Evolutionary conservation across 2,797 vertebrate genomes (phyloP), one percentile per base, ranked within the genome.

Genomic region (Hippocampus kuda): DNA sequence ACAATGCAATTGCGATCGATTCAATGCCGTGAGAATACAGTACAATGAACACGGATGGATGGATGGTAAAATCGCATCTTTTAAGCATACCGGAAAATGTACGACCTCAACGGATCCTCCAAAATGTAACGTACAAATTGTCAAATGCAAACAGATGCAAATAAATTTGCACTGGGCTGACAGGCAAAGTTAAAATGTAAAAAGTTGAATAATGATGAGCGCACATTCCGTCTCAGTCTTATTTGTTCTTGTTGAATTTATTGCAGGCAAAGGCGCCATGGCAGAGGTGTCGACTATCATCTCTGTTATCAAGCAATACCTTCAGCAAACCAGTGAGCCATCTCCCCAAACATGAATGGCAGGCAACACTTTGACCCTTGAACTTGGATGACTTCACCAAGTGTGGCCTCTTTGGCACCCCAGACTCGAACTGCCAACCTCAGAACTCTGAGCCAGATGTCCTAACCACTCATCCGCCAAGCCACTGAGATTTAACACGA

Each of bases 241-340:
- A 63, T 49, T n/a, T 57, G 18, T 30, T 44, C 66, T 34, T 71
- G 30, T 81, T 73, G 56, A 0, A 70, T 83, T 51, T 79, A 67
- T 75, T 80, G 16, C 85, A 99, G 97, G 97, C 79, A 91, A 82
- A 83, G 96, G 97, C 0, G 97, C 93, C 81, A 99, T 99, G 97
- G 95, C 96, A 46, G 95, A 98, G 75, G 91, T 98, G 65, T 80
- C 85, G 2, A 93, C 92, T 61, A 95, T 98, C 38, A 81, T 95
- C 77, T 84, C 85, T 65, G 82, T 80, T 5, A 88, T 97, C 69
- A 87, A 88, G 73, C 87, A 89, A 63, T 81, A 87, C 73, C 75
- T 88, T 48, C 81, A 71, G 38, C 81, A 69, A 79, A 12, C 70
- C 66, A 74, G 80, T 42, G 76, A 81, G 53, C 78, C 82, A 70